Evolutionary conservation across 2,797 vertebrate species (phyloP).

Genomic region (Trichosurus vulpecula): DNA sequence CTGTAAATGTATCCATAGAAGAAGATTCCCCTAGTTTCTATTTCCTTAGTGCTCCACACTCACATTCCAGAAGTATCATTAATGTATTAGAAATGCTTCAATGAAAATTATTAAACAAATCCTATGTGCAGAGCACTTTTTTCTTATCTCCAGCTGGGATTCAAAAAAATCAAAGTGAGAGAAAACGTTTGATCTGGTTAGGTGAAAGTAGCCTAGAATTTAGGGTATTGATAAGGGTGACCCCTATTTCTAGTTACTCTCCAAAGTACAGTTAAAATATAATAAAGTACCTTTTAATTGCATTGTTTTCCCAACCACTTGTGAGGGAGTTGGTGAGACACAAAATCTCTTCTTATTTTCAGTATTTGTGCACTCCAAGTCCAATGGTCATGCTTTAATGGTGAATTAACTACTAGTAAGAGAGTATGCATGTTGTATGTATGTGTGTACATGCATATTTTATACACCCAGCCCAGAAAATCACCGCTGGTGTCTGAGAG

Average conservation of each 20-base stretch:
- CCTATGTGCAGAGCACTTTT: not conserved
- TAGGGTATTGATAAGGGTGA: not conserved
- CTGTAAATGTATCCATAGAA: not conserved
- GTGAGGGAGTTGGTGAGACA: not conserved
- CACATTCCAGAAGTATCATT: not conserved
- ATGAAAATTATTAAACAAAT: not conserved
- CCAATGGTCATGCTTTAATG: not conserved
- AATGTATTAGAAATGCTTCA: not conserved
- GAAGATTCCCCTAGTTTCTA: not conserved
- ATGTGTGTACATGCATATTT: not conserved
- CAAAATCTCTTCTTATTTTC: not conserved
- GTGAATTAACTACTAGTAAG: not conserved
- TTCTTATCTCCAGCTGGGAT: too few species aligned
- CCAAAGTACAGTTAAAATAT: not conserved
- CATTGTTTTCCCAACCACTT: not conserved
- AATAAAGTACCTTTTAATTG: not conserved
- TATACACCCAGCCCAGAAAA: not conserved
- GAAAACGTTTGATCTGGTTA: not conserved
- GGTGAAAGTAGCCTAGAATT: not conserved
- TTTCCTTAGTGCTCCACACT: not conserved
- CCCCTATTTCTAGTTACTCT: not conserved
- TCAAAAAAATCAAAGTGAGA: not conserved
- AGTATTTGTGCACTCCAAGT: not conserved
- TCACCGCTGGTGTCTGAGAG: not conserved
- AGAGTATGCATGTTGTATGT: not conserved